Conservation (phyloP, 2,888 invertebrate genomes). For the Yponomeuta evonymella region DNA sequence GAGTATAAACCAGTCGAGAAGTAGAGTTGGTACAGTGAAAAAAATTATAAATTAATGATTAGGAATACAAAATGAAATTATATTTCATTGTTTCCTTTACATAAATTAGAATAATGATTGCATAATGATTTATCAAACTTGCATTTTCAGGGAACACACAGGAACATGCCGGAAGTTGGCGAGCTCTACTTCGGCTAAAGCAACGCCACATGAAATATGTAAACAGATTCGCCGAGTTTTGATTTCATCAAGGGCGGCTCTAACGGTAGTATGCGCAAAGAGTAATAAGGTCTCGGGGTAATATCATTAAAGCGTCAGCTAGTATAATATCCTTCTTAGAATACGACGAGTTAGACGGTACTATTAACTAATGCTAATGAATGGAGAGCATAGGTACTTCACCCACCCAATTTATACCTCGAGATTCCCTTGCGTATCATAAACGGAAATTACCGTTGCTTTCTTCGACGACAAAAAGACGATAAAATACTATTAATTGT, state of each 20-base stretch:
- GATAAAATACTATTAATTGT: too few species aligned
- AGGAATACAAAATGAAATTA: too few species aligned
- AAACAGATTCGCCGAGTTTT: conserved; percentile 70
- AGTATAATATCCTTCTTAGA: background rate
- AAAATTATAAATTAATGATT: too few species aligned
- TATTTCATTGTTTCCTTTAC: too few species aligned
- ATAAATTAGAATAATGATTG: too few species aligned
- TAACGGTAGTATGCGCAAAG: conserved; percentile 36
- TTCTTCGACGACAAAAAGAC: background rate
- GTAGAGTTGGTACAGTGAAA: too few species aligned
- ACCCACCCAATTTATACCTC: background rate
- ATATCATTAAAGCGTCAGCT: background rate
- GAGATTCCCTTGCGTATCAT: background rate
- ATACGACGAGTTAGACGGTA: background rate
- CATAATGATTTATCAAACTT: background rate
- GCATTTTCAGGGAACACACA: background rate
- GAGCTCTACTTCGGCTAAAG: conserved; percentile 25
- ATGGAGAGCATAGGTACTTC: background rate
- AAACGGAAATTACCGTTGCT: conserved; percentile 2
- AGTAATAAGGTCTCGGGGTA: background rate
- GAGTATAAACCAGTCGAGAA: background rate
- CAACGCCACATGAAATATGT: conserved; percentile 36
- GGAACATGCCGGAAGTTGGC: background rate
- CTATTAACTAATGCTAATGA: background rate
- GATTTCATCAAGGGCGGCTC: conserved; percentile 62